These are phyloP conservation scores for Alethe diademata DNA, from an alignment of 2,113 vertebrate genomes.

Conservation along the genomic window DNA sequence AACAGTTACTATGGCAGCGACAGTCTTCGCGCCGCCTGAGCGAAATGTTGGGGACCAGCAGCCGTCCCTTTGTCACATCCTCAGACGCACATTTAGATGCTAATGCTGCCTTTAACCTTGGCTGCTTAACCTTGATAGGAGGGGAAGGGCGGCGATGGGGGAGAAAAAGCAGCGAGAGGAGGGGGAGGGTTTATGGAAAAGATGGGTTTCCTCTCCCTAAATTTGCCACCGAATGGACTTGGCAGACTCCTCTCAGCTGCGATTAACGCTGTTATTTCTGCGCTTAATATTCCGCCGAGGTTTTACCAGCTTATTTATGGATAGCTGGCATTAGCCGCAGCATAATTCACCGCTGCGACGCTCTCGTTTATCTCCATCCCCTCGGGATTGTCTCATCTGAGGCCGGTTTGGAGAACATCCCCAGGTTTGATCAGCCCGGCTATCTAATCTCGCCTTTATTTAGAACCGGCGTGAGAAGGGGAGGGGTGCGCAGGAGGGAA, in stretches of 20 bases:
- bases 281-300: neutral
- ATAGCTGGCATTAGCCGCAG: neutral
- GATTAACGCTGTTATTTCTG: neutral
- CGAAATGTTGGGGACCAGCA: neutral
- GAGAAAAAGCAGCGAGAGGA: neutral
- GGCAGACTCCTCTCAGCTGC: neutral
- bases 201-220: neutral
- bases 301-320: slow-evolving; percentile 17
- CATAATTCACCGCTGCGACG: neutral
- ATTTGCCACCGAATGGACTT: neutral
- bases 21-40: neutral
- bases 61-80: slow-evolving; percentile 4
- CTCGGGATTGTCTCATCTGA: neutral
- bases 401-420: neutral
- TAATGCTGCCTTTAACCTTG: slow-evolving; percentile 35
- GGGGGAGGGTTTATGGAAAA: neutral
- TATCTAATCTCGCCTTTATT: neutral
- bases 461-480: neutral
- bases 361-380: slow-evolving; percentile 6
- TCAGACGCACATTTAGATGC: slow-evolving; percentile 15
- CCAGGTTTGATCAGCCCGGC: neutral
- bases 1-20: slow-evolving; percentile 31
- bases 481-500: neutral
- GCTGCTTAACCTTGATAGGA: slow-evolving; percentile 31
- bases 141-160: neutral